These are phyloP conservation scores for Penaeus japonicus DNA, from an alignment of 1,140 invertebrate species.

Conservation along the genomic window DNA sequence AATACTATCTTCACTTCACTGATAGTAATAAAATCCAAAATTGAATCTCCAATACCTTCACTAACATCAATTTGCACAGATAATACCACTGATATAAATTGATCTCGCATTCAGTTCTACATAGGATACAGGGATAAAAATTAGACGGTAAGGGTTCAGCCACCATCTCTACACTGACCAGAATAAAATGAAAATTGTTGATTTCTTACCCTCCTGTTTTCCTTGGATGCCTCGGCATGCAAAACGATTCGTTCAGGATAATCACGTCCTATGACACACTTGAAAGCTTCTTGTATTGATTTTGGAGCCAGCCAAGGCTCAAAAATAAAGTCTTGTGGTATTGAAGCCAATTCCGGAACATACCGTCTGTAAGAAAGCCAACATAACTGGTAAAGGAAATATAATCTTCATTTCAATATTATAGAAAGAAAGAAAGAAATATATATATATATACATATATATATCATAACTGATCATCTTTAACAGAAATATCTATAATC, in stretches of 20 bases:
- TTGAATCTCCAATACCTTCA: no score
- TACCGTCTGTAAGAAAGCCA: slow-evolving; percentile 63
- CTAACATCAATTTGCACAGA: no score
- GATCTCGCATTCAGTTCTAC: no score
- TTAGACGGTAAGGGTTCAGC: background rate
- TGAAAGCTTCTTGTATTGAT: slow-evolving; percentile 64
- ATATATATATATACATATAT: no score
- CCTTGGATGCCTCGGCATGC: slow-evolving; percentile 60
- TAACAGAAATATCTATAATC: no score
- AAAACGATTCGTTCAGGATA: slow-evolving; percentile 66
- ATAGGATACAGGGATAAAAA: no score
- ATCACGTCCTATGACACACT: slow-evolving; percentile 66
- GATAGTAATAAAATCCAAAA: no score
- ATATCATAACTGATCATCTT: background rate
- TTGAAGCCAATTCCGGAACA: slow-evolving; percentile 65
- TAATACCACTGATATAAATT: no score
- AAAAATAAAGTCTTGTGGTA: slow-evolving; percentile 66
- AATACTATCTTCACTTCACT: no score
- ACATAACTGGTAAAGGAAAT: background rate
- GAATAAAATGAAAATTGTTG: background rate
- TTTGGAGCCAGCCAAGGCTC: slow-evolving; percentile 67
- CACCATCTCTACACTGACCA: background rate
- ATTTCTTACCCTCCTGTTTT: slow-evolving; percentile 32
- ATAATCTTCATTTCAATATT: background rate
- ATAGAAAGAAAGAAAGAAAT: no score